Evolutionary conservation across 2,113 vertebrate species (phyloP).

Genomic region (Zeus faber): DNA sequence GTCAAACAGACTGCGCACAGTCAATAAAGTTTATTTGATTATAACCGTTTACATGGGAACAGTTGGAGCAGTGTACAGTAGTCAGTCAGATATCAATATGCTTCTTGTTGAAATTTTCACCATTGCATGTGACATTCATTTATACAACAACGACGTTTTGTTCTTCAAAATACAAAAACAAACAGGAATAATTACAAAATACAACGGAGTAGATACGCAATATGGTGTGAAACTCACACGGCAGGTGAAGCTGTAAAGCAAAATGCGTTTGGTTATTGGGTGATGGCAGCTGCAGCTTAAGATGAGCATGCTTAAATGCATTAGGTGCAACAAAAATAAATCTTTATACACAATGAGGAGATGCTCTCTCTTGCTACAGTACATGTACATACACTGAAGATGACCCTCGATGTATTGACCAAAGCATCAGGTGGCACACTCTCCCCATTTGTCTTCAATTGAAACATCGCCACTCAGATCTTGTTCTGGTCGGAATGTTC

Average conservation of each 20-base stretch:
- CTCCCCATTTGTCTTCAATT: not conserved
- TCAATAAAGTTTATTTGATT: conserved; percentile 67
- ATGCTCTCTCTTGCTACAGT: not conserved
- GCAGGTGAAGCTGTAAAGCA: conserved; percentile 34
- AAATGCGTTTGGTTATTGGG: conserved; percentile 38
- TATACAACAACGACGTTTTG: conserved; percentile 34
- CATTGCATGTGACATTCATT: conserved; percentile 48
- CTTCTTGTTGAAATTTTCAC: conserved; percentile 35
- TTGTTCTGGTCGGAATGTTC: conserved; percentile 18
- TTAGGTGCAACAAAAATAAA: conserved; percentile 14
- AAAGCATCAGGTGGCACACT: not conserved
- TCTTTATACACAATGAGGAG: conserved; percentile 6
- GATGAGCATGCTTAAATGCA: conserved; percentile 20
- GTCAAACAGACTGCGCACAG: conserved; percentile 39
- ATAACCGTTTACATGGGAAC: conserved; percentile 49
- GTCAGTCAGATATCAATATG: conserved; percentile 57
- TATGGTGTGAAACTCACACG: conserved; percentile 3
- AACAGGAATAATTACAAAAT: conserved; percentile 47
- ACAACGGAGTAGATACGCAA: conserved; percentile 21
- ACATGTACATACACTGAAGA: conserved; percentile 2
- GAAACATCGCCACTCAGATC: conserved; percentile 7
- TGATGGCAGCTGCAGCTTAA: conserved; percentile 21
- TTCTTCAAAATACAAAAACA: conserved; percentile 49
- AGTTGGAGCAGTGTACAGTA: conserved; percentile 69
- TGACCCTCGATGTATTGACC: not conserved